Evolutionary conservation across 2,888 invertebrate genomes (phyloP).

Genomic region (Gibbula magus): DNA sequence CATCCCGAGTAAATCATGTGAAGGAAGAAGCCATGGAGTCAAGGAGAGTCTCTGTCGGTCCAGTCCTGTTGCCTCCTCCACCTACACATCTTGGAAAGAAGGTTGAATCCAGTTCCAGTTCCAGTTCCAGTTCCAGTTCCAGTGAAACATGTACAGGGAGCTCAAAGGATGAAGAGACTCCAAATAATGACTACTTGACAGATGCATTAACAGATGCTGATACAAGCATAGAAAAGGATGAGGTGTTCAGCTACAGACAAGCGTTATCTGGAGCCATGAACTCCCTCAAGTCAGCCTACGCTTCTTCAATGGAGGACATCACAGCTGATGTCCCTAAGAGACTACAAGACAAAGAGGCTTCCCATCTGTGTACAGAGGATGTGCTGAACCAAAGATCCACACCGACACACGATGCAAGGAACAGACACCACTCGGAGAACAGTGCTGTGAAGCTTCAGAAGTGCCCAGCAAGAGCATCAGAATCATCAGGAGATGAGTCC

Average conservation of each 20-base stretch:
- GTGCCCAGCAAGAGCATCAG: background rate
- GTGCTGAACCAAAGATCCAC: background rate
- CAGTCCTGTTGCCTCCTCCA: background rate
- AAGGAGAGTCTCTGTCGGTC: background rate
- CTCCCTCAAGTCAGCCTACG: background rate
- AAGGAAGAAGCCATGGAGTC: background rate
- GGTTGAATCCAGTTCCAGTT: background rate
- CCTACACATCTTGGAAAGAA: background rate
- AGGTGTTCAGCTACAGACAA: conserved; percentile 7
- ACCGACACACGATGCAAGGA: background rate
- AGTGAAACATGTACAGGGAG: background rate
- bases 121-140: background rate
- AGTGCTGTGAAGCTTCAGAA: background rate
- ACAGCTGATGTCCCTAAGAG: conserved; percentile 2
- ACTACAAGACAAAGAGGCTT: background rate
- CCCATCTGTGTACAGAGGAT: background rate
- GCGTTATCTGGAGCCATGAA: conserved; percentile 9
- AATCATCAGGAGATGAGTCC: background rate
- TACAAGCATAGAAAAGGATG: background rate
- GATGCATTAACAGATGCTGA: conserved; percentile 2
- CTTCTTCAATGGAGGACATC: conserved; percentile 5
- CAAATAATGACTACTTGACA: background rate
- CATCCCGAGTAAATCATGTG: background rate
- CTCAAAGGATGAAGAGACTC: background rate
- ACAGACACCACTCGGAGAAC: conserved; percentile 10